Evolutionary conservation across 2,113 vertebrate species (phyloP).

Genomic region (Lophura nycthemera): DNA sequence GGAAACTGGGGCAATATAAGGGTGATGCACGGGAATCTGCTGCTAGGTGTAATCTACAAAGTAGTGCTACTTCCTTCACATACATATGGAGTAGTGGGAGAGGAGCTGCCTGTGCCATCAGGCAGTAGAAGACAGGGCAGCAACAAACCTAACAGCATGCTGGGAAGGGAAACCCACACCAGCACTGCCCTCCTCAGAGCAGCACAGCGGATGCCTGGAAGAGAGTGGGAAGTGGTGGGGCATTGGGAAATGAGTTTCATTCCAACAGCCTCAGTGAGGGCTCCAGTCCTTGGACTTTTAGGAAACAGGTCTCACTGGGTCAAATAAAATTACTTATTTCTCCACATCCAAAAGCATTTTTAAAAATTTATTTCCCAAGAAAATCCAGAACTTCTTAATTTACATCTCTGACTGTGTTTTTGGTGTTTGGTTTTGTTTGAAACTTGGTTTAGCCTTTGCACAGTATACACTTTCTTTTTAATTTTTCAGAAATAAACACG

Average conservation of each 20-base stretch:
- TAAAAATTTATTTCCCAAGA: background rate
- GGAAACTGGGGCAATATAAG: rapidly evolving
- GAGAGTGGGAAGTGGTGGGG: background rate
- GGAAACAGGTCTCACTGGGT: background rate
- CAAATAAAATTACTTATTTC: background rate
- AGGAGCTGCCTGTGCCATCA: background rate
- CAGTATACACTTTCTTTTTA: background rate
- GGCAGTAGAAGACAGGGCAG: rapidly evolving
- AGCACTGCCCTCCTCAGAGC: background rate
- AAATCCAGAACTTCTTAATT: background rate
- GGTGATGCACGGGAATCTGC: background rate
- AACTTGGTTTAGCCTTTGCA: background rate
- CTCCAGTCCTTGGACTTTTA: background rate
- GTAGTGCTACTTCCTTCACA: background rate
- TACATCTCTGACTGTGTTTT: background rate
- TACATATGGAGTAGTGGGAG: background rate
- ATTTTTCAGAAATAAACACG: background rate
- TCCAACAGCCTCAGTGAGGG: background rate
- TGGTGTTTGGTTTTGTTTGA: background rate
- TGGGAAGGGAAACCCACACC: background rate
- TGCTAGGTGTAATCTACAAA: background rate
- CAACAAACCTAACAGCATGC: background rate
- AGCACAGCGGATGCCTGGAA: rapidly evolving
- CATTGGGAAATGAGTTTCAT: rapidly evolving
- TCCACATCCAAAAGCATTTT: background rate